Evolutionary conservation across 2,797 vertebrate species (phyloP).

Genomic region (Microcaecilia unicolor): DNA sequence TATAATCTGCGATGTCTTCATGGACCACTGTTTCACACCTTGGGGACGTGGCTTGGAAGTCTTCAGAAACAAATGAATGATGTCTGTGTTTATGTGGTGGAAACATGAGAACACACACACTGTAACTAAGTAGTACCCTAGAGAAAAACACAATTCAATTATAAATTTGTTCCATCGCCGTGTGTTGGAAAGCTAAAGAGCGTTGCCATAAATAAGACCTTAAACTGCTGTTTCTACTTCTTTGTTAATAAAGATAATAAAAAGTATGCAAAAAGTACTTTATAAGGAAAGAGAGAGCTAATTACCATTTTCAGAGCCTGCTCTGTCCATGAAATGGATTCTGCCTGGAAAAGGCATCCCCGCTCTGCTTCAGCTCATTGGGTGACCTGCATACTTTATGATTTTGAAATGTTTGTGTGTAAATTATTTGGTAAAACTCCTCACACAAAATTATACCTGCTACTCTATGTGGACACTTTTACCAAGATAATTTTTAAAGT

Average conservation of each 20-base stretch:
- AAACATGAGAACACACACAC: slow-evolving; percentile 52
- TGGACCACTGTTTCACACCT: slow-evolving; percentile 10
- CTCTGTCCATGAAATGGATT: no score
- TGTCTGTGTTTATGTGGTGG: slow-evolving; percentile 48
- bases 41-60: slow-evolving; percentile 37
- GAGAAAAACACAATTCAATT: slow-evolving; percentile 42
- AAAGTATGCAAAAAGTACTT: slow-evolving; percentile 39
- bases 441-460: no score
- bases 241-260: slow-evolving; percentile 36
- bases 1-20: no score
- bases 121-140: slow-evolving; percentile 42
- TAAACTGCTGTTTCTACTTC: slow-evolving; percentile 49
- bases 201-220: slow-evolving; percentile 41
- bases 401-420: no score
- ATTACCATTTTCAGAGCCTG: no score
- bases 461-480: no score
- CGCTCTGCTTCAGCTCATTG: no score
- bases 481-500: no score
- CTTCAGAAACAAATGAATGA: slow-evolving; percentile 39
- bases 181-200: slow-evolving; percentile 41
- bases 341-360: no score
- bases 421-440: no score
- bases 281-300: slow-evolving; percentile 37
- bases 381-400: no score
- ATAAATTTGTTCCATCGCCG: slow-evolving; percentile 48